Evolutionary conservation across 2,797 vertebrate genomes (phyloP).

Genomic region (Pygocentrus nattereri): DNA sequence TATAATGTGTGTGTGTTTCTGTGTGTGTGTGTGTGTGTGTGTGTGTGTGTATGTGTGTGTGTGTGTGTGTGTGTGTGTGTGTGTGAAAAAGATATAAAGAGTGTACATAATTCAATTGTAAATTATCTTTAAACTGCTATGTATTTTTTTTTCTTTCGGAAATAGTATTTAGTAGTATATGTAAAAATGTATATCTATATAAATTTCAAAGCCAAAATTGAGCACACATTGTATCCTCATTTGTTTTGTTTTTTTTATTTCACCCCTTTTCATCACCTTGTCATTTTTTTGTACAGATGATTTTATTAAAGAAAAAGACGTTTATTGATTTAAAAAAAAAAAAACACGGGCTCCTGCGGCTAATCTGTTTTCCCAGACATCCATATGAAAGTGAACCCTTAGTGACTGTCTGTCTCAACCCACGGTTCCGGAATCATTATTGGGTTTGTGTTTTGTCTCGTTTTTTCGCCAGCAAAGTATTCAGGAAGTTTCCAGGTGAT

Average conservation of each 20-base stretch:
- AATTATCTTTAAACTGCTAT: constrained; percentile 87
- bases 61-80: neutral
- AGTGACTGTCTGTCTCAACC: constrained; percentile 55
- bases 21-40: no score
- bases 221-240: constrained; percentile 76
- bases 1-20: no score
- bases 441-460: constrained; percentile 54
- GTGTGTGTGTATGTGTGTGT: no score
- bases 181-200: constrained; percentile 62
- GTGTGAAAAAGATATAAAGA: constrained; percentile 76
- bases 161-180: constrained; percentile 81
- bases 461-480: constrained; percentile 49
- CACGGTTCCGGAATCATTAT: constrained; percentile 53
- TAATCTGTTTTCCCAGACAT: constrained; percentile 53
- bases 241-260: constrained; percentile 63
- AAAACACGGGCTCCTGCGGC: constrained; percentile 7
- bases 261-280: constrained; percentile 68
- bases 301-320: constrained; percentile 86
- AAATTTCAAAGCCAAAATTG: constrained; percentile 78
- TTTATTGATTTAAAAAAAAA: constrained; percentile 74
- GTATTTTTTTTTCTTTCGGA: constrained; percentile 81
- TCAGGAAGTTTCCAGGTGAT: constrained; percentile 59
- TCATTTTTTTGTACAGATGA: constrained; percentile 83
- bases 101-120: constrained; percentile 88
- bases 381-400: constrained; percentile 54